These are phyloP conservation scores for Hydrolagus colliei DNA, from an alignment of 2,797 vertebrate genomes.

Conservation along the genomic window DNA sequence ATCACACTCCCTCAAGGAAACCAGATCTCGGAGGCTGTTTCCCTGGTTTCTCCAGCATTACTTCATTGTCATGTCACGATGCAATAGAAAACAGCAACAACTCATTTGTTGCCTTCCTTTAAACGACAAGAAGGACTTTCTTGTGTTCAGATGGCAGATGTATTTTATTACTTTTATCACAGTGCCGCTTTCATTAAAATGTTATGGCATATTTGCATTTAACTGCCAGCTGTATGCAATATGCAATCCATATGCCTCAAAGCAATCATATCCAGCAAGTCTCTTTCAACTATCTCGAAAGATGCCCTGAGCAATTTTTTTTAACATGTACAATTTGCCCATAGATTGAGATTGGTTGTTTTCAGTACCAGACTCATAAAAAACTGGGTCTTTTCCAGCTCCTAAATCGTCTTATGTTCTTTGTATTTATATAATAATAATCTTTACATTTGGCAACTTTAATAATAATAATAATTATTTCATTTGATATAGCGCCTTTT, in stretches of 20 bases:
- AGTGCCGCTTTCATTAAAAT: constrained; percentile 7
- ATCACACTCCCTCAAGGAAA: background rate
- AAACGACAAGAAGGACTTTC: background rate
- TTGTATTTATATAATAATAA: too few species aligned
- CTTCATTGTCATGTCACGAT: background rate
- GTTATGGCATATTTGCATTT: constrained; percentile 1
- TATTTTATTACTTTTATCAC: constrained; percentile 5
- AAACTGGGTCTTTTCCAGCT: too few species aligned
- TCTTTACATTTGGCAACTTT: too few species aligned
- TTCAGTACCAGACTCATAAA: background rate
- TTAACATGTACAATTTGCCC: background rate
- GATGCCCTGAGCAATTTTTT: constrained; percentile 10
- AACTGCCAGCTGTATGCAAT: background rate
- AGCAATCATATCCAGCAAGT: background rate
- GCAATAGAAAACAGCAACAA: background rate
- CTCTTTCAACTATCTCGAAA: background rate
- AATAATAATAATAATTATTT: too few species aligned
- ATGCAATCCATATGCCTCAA: constrained; percentile 15
- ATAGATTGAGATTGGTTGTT: too few species aligned
- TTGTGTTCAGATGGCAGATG: background rate
- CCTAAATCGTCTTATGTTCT: too few species aligned
- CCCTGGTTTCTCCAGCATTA: background rate
- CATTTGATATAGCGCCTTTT: too few species aligned
- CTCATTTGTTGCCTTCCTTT: background rate
- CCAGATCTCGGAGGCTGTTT: too few species aligned